Evolutionary conservation across 2,888 invertebrate species (phyloP).

Genomic region (Phaedon cochleariae): DNA sequence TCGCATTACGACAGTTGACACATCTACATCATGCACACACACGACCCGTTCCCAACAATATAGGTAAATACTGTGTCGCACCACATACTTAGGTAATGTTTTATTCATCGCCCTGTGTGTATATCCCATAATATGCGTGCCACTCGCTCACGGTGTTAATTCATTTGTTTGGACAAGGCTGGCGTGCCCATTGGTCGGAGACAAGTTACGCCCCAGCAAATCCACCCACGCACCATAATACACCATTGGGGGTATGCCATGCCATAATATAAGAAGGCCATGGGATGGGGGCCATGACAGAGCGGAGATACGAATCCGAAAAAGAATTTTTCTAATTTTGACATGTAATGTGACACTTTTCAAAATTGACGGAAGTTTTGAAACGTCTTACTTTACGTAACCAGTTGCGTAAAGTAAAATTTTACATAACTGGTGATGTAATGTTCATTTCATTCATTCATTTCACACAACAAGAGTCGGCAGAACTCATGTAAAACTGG

Average conservation of each 20-base stretch:
- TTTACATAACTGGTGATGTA: no score
- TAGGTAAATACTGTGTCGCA: background rate
- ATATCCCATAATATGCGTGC: conserved; percentile 8
- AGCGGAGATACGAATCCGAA: no score
- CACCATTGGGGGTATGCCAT: background rate
- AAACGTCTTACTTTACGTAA: no score
- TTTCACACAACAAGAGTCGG: no score
- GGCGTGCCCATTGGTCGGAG: conserved; percentile 50
- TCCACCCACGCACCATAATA: conserved; percentile 49
- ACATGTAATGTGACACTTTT: no score
- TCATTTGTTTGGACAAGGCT: conserved; percentile 43
- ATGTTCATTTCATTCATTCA: no score
- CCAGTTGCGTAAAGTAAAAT: no score
- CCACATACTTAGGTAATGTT: background rate
- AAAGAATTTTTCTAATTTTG: no score
- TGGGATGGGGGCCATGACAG: no score
- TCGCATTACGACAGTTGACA: conserved; percentile 24
- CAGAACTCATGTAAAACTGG: no score
- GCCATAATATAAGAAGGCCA: no score
- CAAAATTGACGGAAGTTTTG: no score
- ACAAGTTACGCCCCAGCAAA: conserved; percentile 52
- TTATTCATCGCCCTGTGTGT: conserved; percentile 16
- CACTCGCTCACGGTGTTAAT: conserved; percentile 30
- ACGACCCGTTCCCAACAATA: background rate
- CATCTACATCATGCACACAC: background rate